A percentile compares a stretch with the other conserved stretches of the same genome.
Evolutionary conservation across 2,888 invertebrate genomes (phyloP).

Genomic region (Nezara viridula): DNA sequence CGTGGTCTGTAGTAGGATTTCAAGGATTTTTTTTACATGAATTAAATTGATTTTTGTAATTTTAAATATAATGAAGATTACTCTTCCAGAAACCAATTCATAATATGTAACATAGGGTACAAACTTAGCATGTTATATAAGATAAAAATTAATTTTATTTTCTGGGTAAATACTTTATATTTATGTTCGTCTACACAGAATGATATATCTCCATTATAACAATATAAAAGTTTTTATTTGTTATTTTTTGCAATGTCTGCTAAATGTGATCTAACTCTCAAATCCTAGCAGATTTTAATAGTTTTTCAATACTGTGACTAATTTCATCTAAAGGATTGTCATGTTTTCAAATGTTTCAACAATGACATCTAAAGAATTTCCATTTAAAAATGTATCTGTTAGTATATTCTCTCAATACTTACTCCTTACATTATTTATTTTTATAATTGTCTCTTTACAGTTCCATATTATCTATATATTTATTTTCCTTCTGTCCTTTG

Average conservation of each 20-base stretch:
- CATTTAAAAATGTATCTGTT: background rate
- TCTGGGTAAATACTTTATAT: background rate
- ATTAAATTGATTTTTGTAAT: background rate
- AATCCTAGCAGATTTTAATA: background rate
- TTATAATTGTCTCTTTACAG: background rate
- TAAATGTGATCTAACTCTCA: background rate
- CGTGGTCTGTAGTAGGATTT: background rate
- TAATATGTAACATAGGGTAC: background rate
- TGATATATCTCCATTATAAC: background rate
- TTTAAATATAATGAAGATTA: background rate
- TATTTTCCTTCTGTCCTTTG: background rate
- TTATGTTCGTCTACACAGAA: background rate
- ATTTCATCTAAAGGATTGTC: no score
- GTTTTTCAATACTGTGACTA: no score
- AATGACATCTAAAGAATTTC: background rate
- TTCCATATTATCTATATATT: background rate
- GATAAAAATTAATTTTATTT: background rate
- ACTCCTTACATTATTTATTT: no score
- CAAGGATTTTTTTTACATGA: background rate
- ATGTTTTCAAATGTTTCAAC: no score
- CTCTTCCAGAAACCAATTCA: background rate
- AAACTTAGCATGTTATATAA: background rate
- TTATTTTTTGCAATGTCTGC: background rate
- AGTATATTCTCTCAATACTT: background rate
- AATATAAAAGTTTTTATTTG: background rate